A percentile compares a stretch with the other conserved stretches of the same genome.
These are phyloP conservation scores for Ligdia adustata DNA, from an alignment of 2,888 invertebrate species.

Conservation along the genomic window DNA sequence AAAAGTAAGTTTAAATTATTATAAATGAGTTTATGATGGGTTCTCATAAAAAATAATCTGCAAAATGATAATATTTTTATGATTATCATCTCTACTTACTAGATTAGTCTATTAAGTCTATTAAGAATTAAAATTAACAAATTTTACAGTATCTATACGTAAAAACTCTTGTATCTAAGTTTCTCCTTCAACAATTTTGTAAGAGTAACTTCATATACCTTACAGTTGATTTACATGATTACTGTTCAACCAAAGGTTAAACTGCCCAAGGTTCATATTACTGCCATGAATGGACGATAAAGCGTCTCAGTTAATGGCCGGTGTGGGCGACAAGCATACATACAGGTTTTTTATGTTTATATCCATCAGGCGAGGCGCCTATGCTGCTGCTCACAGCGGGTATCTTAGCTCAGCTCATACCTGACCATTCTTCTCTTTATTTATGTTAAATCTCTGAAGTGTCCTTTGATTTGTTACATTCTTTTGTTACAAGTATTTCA, in stretches of 20 bases:
- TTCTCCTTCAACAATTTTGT: too few relatives aligned
- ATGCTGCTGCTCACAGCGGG: conserved; percentile 66
- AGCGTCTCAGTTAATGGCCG: conserved; percentile 66
- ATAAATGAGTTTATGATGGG: too few relatives aligned
- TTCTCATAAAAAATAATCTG: too few relatives aligned
- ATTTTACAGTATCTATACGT: too few relatives aligned
- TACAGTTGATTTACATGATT: conserved; percentile 44
- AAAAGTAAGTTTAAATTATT: too few relatives aligned
- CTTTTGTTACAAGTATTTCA: conserved; percentile 36
- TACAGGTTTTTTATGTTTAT: conserved; percentile 60
- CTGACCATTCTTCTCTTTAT: conserved; percentile 62
- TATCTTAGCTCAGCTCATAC: conserved; percentile 40
- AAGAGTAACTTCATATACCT: conserved; percentile 49
- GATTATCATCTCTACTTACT: too few relatives aligned
- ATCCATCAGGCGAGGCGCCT: conserved; percentile 74
- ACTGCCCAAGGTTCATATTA: conserved; percentile 62
- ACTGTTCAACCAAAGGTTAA: conserved; percentile 60
- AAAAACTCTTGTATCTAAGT: too few relatives aligned
- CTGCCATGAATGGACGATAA: conserved; percentile 74
- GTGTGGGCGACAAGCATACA: conserved; percentile 64
- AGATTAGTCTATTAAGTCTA: too few relatives aligned
- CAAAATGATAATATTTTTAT: too few relatives aligned
- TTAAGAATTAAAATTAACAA: too few relatives aligned
- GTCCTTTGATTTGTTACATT: conserved; percentile 42
- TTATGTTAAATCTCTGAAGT: conserved; percentile 66